Conservation (phyloP, 1,140 invertebrate genomes). For the Anthonomus grandis region DNA sequence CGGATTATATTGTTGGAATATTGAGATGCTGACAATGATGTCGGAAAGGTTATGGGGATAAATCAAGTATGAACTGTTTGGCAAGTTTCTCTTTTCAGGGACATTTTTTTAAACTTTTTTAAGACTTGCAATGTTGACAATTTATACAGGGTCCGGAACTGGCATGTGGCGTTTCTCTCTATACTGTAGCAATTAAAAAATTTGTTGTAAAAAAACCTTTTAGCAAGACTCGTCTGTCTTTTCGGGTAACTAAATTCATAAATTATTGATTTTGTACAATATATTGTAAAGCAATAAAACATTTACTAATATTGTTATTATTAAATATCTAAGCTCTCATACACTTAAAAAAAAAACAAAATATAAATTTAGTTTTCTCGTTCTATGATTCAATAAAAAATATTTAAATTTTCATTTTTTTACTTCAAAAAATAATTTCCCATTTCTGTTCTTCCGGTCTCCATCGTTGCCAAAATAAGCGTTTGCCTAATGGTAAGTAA, state of each 20-base stretch:
- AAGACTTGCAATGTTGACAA: background rate
- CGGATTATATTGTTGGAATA: background rate
- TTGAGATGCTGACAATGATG: too few species aligned
- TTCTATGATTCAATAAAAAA: background rate
- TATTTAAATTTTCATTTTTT: background rate
- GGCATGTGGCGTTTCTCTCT: too few species aligned
- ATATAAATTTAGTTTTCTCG: background rate
- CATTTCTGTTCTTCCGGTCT: background rate
- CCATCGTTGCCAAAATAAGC: background rate
- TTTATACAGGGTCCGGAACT: too few species aligned
- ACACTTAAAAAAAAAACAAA: background rate
- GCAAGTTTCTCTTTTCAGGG: background rate
- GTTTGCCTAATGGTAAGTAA: constrained; percentile 1
- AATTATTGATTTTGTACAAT: too few species aligned
- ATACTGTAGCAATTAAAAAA: too few species aligned
- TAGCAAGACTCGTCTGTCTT: too few species aligned
- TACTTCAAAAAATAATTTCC: background rate
- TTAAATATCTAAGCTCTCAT: background rate
- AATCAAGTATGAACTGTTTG: background rate
- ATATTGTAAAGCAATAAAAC: too few species aligned
- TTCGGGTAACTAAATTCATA: too few species aligned
- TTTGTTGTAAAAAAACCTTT: too few species aligned
- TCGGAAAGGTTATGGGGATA: background rate
- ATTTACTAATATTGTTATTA: background rate
- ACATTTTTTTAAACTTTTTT: background rate